Evolutionary conservation across 1,140 invertebrate species (phyloP).

Genomic region (Zaprionus camerounensis): DNA sequence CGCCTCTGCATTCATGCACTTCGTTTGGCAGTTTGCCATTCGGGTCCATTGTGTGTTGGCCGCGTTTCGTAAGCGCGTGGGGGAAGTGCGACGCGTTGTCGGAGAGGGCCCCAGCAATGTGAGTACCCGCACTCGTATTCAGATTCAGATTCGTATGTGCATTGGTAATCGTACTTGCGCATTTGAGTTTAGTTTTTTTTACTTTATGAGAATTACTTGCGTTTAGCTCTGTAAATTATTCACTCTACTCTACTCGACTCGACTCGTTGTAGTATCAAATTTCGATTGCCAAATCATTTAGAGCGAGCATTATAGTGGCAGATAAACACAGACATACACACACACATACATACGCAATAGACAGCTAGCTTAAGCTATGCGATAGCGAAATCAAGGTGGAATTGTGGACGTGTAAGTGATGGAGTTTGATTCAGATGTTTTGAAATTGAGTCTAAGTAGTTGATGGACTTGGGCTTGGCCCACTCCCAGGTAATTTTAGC

Average conservation of each 20-base stretch:
- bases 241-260: constrained; percentile 33
- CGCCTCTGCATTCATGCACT: constrained; percentile 2
- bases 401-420: constrained; percentile 43
- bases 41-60: constrained; percentile 39
- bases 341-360: neutral
- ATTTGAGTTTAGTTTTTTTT: constrained; percentile 21
- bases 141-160: constrained; percentile 9
- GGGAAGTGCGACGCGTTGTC: neutral
- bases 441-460: constrained; percentile 35
- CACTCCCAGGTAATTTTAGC: constrained; percentile 1
- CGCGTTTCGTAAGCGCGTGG: neutral
- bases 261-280: constrained; percentile 42
- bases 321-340: constrained; percentile 14
- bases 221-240: constrained; percentile 54
- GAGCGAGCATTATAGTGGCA: constrained; percentile 63
- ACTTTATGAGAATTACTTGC: constrained; percentile 51
- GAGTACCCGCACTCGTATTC: constrained; percentile 17
- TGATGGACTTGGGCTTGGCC: constrained; percentile 50
- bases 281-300: constrained; percentile 67
- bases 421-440: constrained; percentile 32
- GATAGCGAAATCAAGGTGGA: constrained; percentile 56
- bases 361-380: neutral
- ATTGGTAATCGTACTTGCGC: constrained; percentile 25
- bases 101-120: constrained; percentile 21
- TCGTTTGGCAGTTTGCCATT: constrained; percentile 26